Base-by-base conservation (phyloP, 2,113 vertebrate genomes). In the Hippoglossus stenolepis region DNA sequence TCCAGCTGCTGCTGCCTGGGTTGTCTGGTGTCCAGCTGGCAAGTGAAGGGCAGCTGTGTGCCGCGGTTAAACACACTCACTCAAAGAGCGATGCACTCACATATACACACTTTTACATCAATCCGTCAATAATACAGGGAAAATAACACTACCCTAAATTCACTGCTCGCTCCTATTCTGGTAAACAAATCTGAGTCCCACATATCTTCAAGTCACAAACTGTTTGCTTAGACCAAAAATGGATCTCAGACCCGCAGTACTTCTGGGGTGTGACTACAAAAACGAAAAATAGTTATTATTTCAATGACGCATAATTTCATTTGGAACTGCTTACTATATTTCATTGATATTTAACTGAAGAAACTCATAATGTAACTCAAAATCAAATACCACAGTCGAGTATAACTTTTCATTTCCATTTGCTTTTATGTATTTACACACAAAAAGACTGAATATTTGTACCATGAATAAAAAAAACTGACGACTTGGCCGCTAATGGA, bases 11-110 rank as follows among this genome's bases (percentile, higher is more conserved):
- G 87, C 82, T 88, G 89, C 82, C 82, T 87, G 72, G 83, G 68
- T 76, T 86, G 89, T 89, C 90, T 88, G 84, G 63, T 79, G 85
- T 93, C 92, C 91, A 91, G 85, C 90, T 90, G 91, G 89, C 85
- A 77, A 73, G 70, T 69, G 26, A 77, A 66, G 84, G 83, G 85
- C 87, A 92, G 90, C 90, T 90, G 86, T 83, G 85, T 70, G 76
- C 88, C 84, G 86, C 59, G 40, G 76, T 87, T 86, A 81, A 80
- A 87, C 77, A 87, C 82, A 87, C 85, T 78, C 68, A 57, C 67
- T 78, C 66, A 73, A 66, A 79, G 61, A 72, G 21, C 17, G 43
- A 76, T 12, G 38, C 54, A 51, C 68, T 65, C 14, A 49, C 54
- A 56, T 31, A 31, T 7, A 7, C 6, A 31, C 31, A 31, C 31